Percentiles rank a stretch among this genome's conserved stretches.
Conservation (phyloP, 2,113 vertebrate genomes). For the Passer domesticus region DNA sequence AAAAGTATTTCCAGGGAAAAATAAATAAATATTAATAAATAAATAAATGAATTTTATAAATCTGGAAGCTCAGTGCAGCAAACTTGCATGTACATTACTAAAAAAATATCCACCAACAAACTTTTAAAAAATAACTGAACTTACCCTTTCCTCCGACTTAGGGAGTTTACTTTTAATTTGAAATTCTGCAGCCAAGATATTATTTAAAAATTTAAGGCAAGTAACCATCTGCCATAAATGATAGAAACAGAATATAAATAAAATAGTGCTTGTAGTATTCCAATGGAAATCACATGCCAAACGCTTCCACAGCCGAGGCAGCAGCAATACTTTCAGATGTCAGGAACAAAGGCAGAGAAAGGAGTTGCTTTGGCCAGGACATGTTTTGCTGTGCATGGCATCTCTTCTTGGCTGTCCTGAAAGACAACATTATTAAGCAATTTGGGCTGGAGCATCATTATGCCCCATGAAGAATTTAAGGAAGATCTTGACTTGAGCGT, state of each 20-base stretch:
- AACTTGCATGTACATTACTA: background rate
- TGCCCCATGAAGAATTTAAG: conserved; percentile 75
- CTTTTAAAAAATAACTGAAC: conserved; percentile 36
- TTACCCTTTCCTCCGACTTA: conserved; percentile 38
- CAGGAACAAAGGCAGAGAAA: conserved; percentile 30
- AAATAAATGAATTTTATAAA: background rate
- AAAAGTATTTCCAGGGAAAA: conserved; percentile 7
- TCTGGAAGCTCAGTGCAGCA: background rate
- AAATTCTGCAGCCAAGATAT: conserved; percentile 51
- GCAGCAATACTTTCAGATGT: conserved; percentile 37
- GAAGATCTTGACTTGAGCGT: conserved; percentile 74
- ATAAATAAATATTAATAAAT: no score
- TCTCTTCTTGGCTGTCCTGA: conserved; percentile 59
- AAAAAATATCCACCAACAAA: background rate
- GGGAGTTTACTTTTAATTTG: conserved; percentile 46
- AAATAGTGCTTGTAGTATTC: conserved; percentile 49
- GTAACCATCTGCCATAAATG: conserved; percentile 59
- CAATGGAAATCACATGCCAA: conserved; percentile 27
- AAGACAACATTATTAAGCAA: conserved; percentile 60
- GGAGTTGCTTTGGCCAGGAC: conserved; percentile 40
- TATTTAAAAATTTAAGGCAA: conserved; percentile 56
- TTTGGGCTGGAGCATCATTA: conserved; percentile 51
- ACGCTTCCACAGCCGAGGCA: background rate
- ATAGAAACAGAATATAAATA: conserved; percentile 64
- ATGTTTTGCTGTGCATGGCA: background rate